Percentiles rank a stretch among this genome's conserved stretches.
These are phyloP conservation scores for Sisor rabdophorus DNA, from an alignment of 2,113 vertebrate genomes.

Conservation along the genomic window DNA sequence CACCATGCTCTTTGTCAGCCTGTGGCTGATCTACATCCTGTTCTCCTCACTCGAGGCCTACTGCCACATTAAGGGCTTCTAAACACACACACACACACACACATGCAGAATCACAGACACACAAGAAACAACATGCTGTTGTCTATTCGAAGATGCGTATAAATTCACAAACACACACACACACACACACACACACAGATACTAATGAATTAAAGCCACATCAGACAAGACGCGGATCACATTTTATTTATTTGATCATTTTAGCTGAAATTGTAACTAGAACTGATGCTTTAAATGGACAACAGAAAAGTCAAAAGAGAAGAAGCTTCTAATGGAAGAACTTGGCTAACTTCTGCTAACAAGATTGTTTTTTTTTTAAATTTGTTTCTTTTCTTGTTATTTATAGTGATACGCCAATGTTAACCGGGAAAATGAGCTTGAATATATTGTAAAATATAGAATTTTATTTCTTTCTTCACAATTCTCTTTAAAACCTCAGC, in stretches of 20 bases:
- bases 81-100: slow-evolving; percentile 38
- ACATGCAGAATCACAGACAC: slow-evolving; percentile 21
- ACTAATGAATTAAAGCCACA: background rate
- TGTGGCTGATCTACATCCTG: slow-evolving; percentile 99
- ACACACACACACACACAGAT: slow-evolving; percentile 8
- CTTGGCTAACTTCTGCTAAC: slow-evolving; percentile 5
- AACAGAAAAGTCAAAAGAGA: too few relatives aligned
- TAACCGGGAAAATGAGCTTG: background rate
- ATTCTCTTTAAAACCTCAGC: slow-evolving; percentile 12
- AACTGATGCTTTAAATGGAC: background rate
- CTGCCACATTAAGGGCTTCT: slow-evolving; percentile 79
- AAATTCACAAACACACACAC: too few relatives aligned
- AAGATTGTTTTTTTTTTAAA: background rate
- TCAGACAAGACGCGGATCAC: background rate
- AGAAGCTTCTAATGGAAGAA: background rate
- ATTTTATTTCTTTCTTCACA: slow-evolving; percentile 22
- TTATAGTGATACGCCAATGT: background rate
- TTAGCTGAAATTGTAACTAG: background rate
- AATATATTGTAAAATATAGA: background rate
- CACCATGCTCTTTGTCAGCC: slow-evolving; percentile 86
- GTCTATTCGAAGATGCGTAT: background rate
- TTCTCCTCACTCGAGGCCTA: slow-evolving; percentile 99
- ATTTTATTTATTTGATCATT: background rate
- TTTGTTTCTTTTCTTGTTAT: background rate
- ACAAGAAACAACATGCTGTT: background rate